Evolutionary conservation across 2,888 invertebrate species (phyloP), one percentile per base, ranked within the genome.

Genomic region (Pasiphila rectangulata): DNA sequence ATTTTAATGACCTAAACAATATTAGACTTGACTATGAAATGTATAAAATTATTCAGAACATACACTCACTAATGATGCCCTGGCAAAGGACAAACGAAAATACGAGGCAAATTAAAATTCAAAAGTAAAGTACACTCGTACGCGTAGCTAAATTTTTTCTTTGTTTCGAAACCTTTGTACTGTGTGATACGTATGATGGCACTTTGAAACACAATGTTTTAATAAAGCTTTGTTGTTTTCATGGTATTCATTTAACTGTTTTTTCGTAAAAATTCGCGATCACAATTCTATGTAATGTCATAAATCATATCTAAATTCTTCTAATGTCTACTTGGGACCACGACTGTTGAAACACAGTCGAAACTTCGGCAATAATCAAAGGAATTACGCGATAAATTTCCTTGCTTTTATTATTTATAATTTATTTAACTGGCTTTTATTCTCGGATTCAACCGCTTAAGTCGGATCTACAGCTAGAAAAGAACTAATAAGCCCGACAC

Each of bases 1-100:
- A n/a, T n/a, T n/a, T n/a, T n/a, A n/a, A n/a, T n/a, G n/a, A n/a
- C n/a, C n/a, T n/a, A n/a, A n/a, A n/a, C n/a, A n/a, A n/a, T n/a
- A n/a, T n/a, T n/a, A n/a, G n/a, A 29, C 0, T 3, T 17, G 9
- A 13, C 7, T 19, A 42, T 42, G 15, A 42, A 34, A 32, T 4
- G 4, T 3, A 46, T 36, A 32, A 34, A 25, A 42, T 19, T 36
- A 41, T 43, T 47, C 47, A 38, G 12, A 9, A 34, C 47, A 27
- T 47, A 42, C 29, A 9, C 29, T 15, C 41, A 21, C 24, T 51
- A 40, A 44, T 40, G 32, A 47, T 30, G 23, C 41, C 15, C 17
- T 21, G 36, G 36, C 51, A 57, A 46, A 55, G 45, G n/a, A 49
- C 36, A 52, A 47, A 49, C 34, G 35, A 41, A 57, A 59, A 52